phyloP scores from a whole-genome alignment of 2,888 invertebrate species.

The Blomia tropicalis region DNA sequence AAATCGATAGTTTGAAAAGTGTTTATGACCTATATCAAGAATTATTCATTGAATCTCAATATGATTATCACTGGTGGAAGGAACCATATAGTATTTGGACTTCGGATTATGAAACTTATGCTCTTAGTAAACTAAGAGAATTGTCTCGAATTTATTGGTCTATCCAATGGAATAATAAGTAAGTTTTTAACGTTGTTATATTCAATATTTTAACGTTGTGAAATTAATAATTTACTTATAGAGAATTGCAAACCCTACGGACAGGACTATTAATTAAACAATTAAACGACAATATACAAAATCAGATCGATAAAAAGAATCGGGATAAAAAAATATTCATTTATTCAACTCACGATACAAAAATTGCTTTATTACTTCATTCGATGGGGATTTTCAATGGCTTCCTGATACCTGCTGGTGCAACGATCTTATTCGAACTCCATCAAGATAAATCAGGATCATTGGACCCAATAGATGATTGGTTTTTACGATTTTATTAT shows the following conservation, averaged over 20 bases:
- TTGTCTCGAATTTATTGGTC: conserved; percentile 6
- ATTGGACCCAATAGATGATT: neutral
- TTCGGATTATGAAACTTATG: neutral
- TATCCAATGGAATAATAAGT: neutral
- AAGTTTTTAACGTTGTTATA: neutral
- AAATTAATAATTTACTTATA: neutral
- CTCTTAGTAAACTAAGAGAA: neutral
- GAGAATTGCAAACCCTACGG: neutral
- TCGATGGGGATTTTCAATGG: conserved; percentile 18
- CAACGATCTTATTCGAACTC: conserved; percentile 21
- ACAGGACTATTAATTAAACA: conserved; percentile 7
- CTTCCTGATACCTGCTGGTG: conserved; percentile 15
- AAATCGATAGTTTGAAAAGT: neutral
- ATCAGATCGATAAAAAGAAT: neutral
- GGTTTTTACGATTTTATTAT: conserved; percentile 21
- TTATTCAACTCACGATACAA: conserved; percentile 24
- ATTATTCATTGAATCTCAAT: conserved; percentile 3
- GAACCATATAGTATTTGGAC: neutral
- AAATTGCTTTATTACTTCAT: conserved; percentile 12
- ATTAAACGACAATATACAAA: neutral
- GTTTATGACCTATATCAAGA: neutral
- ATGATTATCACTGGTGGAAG: conserved; percentile 20
- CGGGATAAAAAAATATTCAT: conserved; percentile 1
- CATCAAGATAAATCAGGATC: neutral
- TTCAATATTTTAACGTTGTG: neutral